These are phyloP conservation scores for Erebia palarica DNA, from an alignment of 2,888 invertebrate species.

Conservation along the genomic window DNA sequence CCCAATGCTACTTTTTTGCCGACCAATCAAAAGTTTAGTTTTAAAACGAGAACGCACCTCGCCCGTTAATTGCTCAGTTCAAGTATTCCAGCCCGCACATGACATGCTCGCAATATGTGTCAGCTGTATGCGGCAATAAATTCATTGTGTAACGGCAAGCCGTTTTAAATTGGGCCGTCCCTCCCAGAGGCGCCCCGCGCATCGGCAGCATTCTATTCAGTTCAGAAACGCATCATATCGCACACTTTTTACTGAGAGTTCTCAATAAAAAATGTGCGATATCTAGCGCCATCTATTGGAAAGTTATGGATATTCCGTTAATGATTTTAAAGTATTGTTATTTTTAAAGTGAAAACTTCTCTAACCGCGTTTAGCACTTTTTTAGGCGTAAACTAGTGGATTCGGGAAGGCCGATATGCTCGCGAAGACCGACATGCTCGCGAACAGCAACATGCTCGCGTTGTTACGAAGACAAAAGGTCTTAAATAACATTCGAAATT, in stretches of 20 bases:
- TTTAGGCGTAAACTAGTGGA: too few relatives aligned
- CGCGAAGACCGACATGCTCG: too few relatives aligned
- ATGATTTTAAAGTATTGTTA: neutral
- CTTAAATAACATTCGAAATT: too few relatives aligned
- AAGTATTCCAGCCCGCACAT: conserved; percentile 55
- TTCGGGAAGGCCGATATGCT: too few relatives aligned
- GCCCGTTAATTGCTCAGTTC: conserved; percentile 48
- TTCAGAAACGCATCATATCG: conserved; percentile 59
- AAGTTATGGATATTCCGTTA: neutral
- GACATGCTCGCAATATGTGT: conserved; percentile 74
- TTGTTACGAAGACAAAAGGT: too few relatives aligned
- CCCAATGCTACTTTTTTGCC: neutral
- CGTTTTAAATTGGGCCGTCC: conserved; percentile 75
- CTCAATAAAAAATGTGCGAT: too few relatives aligned
- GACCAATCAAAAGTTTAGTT: conserved; percentile 26
- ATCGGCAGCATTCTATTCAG: conserved; percentile 62
- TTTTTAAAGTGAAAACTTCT: too few relatives aligned
- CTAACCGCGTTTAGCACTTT: too few relatives aligned
- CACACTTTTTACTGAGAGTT: conserved; percentile 37
- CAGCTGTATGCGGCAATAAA: conserved; percentile 74
- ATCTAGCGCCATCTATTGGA: conserved; percentile 42
- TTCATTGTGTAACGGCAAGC: conserved; percentile 77
- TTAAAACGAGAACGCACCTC: conserved; percentile 39
- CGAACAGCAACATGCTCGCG: too few relatives aligned
- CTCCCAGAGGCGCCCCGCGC: conserved; percentile 77